Evolutionary conservation across 2,113 vertebrate genomes (phyloP).

Genomic region (Pongo abelii): DNA sequence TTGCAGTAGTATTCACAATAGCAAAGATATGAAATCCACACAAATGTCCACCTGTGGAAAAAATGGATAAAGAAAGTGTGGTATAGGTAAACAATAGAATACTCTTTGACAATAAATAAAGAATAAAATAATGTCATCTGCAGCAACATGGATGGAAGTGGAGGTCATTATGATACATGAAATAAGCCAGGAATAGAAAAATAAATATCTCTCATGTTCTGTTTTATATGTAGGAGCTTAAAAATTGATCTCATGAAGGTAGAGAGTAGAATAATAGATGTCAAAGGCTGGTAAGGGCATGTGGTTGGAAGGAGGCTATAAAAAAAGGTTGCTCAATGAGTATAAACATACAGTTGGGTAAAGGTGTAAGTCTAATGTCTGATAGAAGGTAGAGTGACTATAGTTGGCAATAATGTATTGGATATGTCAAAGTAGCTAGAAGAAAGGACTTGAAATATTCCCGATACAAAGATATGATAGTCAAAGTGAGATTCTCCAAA

Average conservation of each 20-base stretch:
- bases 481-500: not conserved
- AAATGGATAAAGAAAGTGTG: not conserved
- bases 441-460: not conserved
- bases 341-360: too few species aligned
- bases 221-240: too few species aligned
- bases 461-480: not conserved
- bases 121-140: not conserved
- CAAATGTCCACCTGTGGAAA: not conserved
- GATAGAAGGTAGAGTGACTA: not conserved
- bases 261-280: not conserved
- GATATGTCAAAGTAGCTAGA: not conserved
- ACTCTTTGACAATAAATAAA: not conserved
- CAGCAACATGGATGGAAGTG: not conserved
- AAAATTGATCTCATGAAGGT: not conserved
- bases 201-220: not conserved
- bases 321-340: too few species aligned
- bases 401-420: not conserved
- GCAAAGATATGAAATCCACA: not conserved
- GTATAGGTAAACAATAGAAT: not conserved
- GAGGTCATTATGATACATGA: not conserved
- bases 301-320: not conserved
- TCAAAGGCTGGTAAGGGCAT: not conserved
- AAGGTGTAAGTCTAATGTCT: too few species aligned
- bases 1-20: not conserved
- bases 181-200: not conserved